These are phyloP conservation scores for Caenorhabditis sp. DNA, from an alignment of 2,888 invertebrate genomes.

Conservation along the genomic window DNA sequence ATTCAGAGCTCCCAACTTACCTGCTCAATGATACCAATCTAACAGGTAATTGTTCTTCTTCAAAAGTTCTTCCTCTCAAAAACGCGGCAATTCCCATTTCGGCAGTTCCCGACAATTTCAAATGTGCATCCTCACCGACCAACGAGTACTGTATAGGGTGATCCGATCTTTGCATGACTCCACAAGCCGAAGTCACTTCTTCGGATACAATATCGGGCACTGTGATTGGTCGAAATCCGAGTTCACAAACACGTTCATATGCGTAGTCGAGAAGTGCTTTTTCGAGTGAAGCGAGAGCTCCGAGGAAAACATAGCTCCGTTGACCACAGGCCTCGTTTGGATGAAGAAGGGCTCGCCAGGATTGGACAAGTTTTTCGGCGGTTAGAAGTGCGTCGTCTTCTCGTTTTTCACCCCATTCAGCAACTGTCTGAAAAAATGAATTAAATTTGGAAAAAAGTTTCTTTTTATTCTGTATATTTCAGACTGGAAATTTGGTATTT, in stretches of 20 bases:
- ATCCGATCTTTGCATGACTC: conserved; percentile 50
- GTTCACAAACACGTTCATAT: conserved; percentile 40
- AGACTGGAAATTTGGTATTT: too few relatives aligned
- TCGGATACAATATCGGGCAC: conserved; percentile 65
- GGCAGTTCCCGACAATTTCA: conserved; percentile 70
- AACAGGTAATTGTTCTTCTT: conserved; percentile 59
- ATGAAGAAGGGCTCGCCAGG: conserved; percentile 61
- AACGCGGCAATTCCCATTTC: conserved; percentile 70
- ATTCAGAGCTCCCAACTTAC: too few relatives aligned
- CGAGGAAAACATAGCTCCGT: conserved; percentile 63
- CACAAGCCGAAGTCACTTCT: conserved; percentile 63
- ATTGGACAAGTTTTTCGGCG: conserved; percentile 59
- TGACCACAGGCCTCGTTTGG: conserved; percentile 63
- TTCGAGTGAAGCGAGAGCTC: neutral
- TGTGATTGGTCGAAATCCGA: conserved; percentile 58
- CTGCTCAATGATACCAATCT: conserved; percentile 60
- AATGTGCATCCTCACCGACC: conserved; percentile 32
- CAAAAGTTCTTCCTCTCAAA: conserved; percentile 52
- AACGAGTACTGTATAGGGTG: conserved; percentile 60
- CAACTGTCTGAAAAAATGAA: conserved; percentile 10
- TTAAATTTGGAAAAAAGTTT: neutral
- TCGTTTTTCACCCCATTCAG: conserved; percentile 48
- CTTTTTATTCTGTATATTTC: neutral
- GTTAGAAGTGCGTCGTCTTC: conserved; percentile 38
- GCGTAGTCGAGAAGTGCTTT: conserved; percentile 51